These are phyloP conservation scores for Callipepla californica DNA, from an alignment of 2,113 vertebrate species.

Conservation along the genomic window DNA sequence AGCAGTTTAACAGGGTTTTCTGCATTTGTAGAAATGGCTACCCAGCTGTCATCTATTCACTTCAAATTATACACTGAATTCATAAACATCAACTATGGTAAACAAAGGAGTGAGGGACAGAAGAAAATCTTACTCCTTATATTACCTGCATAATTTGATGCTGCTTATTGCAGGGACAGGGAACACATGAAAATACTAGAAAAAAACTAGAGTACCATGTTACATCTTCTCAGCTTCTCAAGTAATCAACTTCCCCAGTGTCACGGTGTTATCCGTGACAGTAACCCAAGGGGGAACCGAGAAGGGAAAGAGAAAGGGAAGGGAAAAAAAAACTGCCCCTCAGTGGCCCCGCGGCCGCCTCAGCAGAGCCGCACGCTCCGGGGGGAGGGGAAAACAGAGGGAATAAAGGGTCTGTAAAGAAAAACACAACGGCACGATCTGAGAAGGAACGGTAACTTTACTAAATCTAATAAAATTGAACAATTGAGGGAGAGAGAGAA, in stretches of 20 bases:
- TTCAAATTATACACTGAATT: neutral
- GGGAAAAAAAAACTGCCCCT: too few relatives aligned
- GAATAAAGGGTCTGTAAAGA: too few relatives aligned
- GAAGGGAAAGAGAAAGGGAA: too few relatives aligned
- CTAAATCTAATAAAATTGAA: too few relatives aligned
- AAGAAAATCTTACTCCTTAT: neutral
- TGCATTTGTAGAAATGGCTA: neutral
- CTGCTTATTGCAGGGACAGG: neutral
- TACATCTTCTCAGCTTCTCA: neutral
- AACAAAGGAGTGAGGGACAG: neutral
- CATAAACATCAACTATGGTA: accelerated
- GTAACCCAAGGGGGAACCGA: too few relatives aligned
- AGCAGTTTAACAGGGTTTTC: neutral
- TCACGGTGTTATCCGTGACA: too few relatives aligned
- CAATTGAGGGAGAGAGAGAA: too few relatives aligned
- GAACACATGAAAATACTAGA: accelerated
- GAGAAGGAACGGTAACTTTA: too few relatives aligned
- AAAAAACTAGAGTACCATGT: accelerated
- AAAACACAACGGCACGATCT: too few relatives aligned
- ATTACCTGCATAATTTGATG: neutral
- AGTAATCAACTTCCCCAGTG: neutral
- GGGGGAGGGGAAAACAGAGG: too few relatives aligned
- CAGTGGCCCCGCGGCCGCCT: too few relatives aligned
- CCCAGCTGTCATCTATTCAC: neutral
- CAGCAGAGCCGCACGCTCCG: too few relatives aligned